phyloP scores from a whole-genome alignment of 2,797 vertebrate genomes.

The Hyperoplus immaculatus region DNA sequence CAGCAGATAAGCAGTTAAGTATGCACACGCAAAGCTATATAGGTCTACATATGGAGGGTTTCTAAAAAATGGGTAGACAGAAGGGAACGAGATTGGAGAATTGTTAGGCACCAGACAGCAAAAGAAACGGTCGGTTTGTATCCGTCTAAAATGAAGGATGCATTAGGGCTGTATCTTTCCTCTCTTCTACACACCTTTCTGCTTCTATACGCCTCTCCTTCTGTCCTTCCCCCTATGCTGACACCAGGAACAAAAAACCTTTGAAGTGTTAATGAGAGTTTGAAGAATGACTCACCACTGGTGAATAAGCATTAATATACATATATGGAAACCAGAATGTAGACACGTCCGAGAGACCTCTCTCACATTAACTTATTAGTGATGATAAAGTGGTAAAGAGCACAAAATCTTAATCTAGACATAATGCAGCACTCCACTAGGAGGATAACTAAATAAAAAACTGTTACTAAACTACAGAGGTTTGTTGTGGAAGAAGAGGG shows the following conservation, averaged over 20 bases:
- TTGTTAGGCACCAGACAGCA: background rate
- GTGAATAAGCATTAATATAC: conserved; percentile 68
- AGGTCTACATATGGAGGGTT: conserved; percentile 9
- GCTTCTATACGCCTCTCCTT: conserved; percentile 5
- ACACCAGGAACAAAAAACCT: conserved; percentile 40
- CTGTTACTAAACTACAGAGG: conserved; percentile 43
- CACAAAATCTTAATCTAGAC: conserved; percentile 63
- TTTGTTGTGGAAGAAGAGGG: conserved; percentile 32
- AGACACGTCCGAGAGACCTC: conserved; percentile 52
- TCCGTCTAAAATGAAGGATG: conserved; percentile 10
- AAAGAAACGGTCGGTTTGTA: conserved; percentile 28
- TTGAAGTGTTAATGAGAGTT: conserved; percentile 73
- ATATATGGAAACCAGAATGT: conserved; percentile 51
- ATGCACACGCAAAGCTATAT: conserved; percentile 21
- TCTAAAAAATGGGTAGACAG: conserved; percentile 18
- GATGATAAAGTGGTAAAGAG: conserved; percentile 64
- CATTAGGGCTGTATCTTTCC: conserved; percentile 10
- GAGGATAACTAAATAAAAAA: conserved; percentile 52
- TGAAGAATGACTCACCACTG: conserved; percentile 67
- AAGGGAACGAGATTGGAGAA: background rate
- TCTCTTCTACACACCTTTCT: conserved; percentile 28
- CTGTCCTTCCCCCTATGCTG: conserved; percentile 32
- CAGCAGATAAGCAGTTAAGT: conserved; percentile 53
- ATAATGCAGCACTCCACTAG: conserved; percentile 25
- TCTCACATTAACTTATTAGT: conserved; percentile 65